Evolutionary conservation across 2,113 vertebrate species (phyloP).

Genomic region (Antidorcas marsupialis): DNA sequence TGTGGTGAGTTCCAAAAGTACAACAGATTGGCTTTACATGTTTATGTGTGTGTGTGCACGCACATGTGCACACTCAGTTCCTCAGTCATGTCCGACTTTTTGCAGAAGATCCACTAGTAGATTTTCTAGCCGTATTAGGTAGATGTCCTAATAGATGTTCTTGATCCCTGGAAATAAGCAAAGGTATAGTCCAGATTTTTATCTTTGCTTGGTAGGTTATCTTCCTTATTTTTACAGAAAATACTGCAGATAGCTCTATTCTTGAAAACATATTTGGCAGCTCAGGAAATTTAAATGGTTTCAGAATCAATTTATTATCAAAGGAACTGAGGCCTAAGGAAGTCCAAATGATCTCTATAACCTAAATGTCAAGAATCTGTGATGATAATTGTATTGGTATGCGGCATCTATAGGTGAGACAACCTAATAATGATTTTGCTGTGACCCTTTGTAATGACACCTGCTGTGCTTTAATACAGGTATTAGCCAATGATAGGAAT

Average conservation of each 20-base stretch:
- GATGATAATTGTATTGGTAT: background rate
- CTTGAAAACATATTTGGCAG: background rate
- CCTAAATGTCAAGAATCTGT: background rate
- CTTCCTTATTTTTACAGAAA: background rate
- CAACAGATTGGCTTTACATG: background rate
- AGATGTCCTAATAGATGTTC: background rate
- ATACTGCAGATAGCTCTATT: background rate
- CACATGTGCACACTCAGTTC: background rate
- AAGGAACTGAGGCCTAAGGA: background rate
- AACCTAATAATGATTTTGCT: background rate
- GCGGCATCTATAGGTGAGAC: background rate
- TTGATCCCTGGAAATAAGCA: background rate
- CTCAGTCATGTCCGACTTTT: background rate
- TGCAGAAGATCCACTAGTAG: background rate
- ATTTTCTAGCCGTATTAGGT: background rate
- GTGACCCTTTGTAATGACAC: background rate
- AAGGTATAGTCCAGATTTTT: background rate
- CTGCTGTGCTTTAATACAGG: background rate
- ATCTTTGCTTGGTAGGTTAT: background rate
- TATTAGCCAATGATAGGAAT: background rate
- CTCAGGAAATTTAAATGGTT: background rate
- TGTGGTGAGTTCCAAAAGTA: background rate
- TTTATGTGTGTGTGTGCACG: background rate
- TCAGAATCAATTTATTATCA: background rate
- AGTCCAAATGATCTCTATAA: background rate